Evolutionary conservation across 2,113 vertebrate genomes (phyloP), one percentile per base, ranked within the genome.

Genomic region (Ptychochromis oligacanthus): DNA sequence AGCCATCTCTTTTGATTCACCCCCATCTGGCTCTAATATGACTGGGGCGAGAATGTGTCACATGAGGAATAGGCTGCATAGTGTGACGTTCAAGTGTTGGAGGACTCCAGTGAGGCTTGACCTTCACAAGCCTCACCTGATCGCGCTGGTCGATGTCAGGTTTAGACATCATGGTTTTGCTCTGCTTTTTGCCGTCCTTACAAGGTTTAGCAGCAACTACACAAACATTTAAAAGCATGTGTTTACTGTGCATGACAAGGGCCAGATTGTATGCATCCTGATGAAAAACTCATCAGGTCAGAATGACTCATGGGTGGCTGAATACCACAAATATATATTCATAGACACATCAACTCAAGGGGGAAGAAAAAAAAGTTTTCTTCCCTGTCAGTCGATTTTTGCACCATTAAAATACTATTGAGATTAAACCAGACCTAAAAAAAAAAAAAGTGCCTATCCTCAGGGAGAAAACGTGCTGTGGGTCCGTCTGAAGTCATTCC

Each of bases 1-100:
- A 90, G 49, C 75, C 87, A 54, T 67, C 87, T 83, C 43, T 56
- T 90, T 93, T 92, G 91, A 94, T 93, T 95, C 93, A 91, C 78
- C 60, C 58, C 67, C 84, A 93, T 93, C 86, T 92, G 93, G 90
- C 87, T 82, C 26, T 89, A 85, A 83, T 88, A 87, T 31, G 38
- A 77, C 86, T 57, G 70, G 49, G 56, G 79, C 36, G 62, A 82
- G 84, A 86, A 72, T 83, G 83, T 79, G 34, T 85, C 90, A 89
- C 83, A 87, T 88, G 89, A 89, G 78, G 86, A 89, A 83, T 67
- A 81, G 79, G 56, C 87, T 34, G 22, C 75, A 75, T 58, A 40
- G 54, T 78, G 86, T 79, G 67, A 60, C 1, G 34, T 49, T 86
- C 28, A 64, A 82, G 80, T 67, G 74, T 76, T 85, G 72, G 74